Percentiles rank a stretch among this genome's conserved stretches.
phyloP scores from a whole-genome alignment of 2,888 invertebrate genomes.

The Empis livida region DNA sequence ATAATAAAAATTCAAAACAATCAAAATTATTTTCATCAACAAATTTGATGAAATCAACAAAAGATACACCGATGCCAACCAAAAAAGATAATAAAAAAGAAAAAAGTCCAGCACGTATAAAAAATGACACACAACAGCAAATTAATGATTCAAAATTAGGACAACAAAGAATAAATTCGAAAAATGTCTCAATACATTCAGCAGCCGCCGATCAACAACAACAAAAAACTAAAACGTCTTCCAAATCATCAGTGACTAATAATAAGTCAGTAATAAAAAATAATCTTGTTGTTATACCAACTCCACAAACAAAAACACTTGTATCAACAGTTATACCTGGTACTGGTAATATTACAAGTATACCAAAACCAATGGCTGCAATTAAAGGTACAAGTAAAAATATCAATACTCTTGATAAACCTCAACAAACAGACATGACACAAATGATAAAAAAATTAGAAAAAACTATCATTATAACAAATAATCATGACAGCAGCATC shows the following conservation, averaged over 20 bases:
- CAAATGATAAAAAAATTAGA: too few species aligned
- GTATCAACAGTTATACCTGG: constrained; percentile 1
- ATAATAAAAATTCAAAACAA: constrained; percentile 8
- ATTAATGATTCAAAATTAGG: constrained; percentile 7
- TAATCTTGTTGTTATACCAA: background rate
- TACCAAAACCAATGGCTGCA: constrained; percentile 76
- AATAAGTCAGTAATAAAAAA: too few species aligned
- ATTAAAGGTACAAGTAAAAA: constrained; percentile 71
- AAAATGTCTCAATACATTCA: too few species aligned
- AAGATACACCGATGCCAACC: background rate
- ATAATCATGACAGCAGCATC: too few species aligned
- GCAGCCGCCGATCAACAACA: background rate
- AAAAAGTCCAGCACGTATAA: constrained; percentile 12
- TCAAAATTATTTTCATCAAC: background rate
- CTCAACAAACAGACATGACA: too few species aligned
- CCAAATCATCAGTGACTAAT: constrained; percentile 5
- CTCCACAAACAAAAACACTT: background rate
- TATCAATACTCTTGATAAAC: constrained; percentile 33
- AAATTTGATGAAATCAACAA: background rate
- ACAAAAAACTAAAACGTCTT: constrained; percentile 36
- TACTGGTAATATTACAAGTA: constrained; percentile 41
- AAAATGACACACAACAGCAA: constrained; percentile 5
- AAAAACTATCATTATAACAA: too few species aligned
- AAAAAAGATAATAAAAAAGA: constrained; percentile 9
- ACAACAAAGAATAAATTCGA: constrained; percentile 1